Evolutionary conservation across 2,888 invertebrate genomes (phyloP).

Genomic region (Protonemura montana): DNA sequence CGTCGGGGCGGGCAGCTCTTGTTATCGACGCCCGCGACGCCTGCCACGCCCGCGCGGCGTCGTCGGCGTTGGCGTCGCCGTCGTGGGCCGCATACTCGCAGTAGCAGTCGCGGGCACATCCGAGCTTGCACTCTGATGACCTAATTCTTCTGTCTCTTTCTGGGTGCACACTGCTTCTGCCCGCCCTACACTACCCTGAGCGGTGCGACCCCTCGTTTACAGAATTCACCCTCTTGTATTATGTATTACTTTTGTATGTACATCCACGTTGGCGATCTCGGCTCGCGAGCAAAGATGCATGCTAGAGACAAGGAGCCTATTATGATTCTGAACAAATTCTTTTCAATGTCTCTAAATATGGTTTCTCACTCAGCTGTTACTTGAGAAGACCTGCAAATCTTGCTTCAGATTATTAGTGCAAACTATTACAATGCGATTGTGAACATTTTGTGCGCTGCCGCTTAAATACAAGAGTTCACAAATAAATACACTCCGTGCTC

Average conservation of each 20-base stretch:
- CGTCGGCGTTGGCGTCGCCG: neutral
- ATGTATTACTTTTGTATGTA: neutral
- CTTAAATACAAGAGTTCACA: neutral
- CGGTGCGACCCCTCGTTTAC: neutral
- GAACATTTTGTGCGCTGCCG: neutral
- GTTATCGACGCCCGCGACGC: conserved; percentile 10
- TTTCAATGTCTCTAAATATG: neutral
- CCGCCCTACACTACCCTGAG: neutral
- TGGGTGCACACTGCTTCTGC: neutral
- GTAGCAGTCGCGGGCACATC: neutral
- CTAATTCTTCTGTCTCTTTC: neutral
- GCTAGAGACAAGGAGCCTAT: neutral
- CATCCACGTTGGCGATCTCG: neutral
- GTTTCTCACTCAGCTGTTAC: neutral
- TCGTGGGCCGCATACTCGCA: neutral
- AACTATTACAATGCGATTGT: neutral
- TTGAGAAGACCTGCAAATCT: neutral
- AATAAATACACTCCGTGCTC: neutral
- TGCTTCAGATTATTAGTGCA: neutral
- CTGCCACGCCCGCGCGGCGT: conserved; percentile 22
- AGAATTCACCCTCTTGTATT: neutral
- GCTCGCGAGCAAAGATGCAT: neutral
- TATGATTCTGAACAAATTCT: neutral
- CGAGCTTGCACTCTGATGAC: neutral
- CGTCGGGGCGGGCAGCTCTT: neutral